Evolutionary conservation across 1,140 invertebrate genomes (phyloP), one percentile per base, ranked within the genome.

Genomic region (Panagrolaimus sp.): DNA sequence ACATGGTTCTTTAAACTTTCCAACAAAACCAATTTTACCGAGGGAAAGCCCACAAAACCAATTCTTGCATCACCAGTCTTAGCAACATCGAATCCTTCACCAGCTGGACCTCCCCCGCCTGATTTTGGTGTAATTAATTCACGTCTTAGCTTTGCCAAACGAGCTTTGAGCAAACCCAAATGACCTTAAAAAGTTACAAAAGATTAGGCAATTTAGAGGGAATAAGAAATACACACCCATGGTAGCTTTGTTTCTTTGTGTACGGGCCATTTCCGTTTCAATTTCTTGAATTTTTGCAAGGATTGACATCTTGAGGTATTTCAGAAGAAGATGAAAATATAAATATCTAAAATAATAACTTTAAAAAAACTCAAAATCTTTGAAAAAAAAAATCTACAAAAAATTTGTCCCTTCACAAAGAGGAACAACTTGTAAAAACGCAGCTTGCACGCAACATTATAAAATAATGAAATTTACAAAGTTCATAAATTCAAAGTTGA

Each of bases 21-120:
- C n/a, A n/a, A n/a, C n/a, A n/a, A n/a, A n/a, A n/a, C n/a, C n/a
- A n/a, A n/a, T n/a, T n/a, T n/a, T n/a, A n/a, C 96, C 1, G 96
- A 98, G 23, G 96, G 96, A 87, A 99, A 99, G 27, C 96, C 80
- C 31, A 99, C 95, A 88, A 99, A 99, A 27, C 96, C 93, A 78
- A 97, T 95, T 85, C 96, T 87, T 66, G 96, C 95, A 88, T 99
- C 96, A 82, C 96, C 96, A 80, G 96, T 99, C 87, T 98, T 99
- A 11, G 96, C 95, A 62, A 99, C 96, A 88, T 99, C 96, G 84
- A 99, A 99, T 73, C 96, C 96, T 84, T 93, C 89, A 68, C 91
- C 90, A 31, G 87, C 84, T 25, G 80, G 85, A 72, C 91, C 92
- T 81, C 93, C 92, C 43, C 90, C 90, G 72, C 94, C 93, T 38